Percentiles rank a stretch among this genome's conserved stretches.
Evolutionary conservation across 2,888 invertebrate species (phyloP).

Genomic region (Drosophila algonquin): DNA sequence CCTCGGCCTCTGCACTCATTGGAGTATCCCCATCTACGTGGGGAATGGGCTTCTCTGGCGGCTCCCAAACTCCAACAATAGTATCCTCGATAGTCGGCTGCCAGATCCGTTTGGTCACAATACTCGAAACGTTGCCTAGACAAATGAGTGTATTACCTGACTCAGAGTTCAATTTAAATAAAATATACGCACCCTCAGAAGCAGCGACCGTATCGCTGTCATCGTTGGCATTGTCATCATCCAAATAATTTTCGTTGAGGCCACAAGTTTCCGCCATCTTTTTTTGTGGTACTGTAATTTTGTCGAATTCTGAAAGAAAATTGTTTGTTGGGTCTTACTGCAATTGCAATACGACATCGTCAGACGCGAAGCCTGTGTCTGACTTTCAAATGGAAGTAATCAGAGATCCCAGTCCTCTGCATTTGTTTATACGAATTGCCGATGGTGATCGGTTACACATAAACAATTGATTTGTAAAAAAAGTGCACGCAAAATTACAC

Average conservation of each 20-base stretch:
- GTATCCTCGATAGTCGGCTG: not conserved
- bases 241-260: not conserved
- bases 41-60: not conserved
- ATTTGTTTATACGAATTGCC: not conserved
- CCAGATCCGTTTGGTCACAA: constrained; percentile 57
- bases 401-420: not conserved
- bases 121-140: constrained; percentile 43
- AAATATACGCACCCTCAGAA: not conserved
- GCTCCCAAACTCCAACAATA: not conserved
- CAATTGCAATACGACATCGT: not conserved
- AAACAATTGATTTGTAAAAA: not conserved
- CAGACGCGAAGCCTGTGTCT: not conserved
- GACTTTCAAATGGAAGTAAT: not conserved
- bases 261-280: not conserved
- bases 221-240: not conserved
- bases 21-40: not conserved
- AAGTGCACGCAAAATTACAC: no score
- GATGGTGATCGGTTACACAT: not conserved
- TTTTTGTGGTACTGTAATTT: not conserved
- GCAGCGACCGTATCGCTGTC: not conserved
- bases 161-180: not conserved
- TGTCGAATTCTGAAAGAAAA: not conserved
- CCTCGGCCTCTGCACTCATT: not conserved
- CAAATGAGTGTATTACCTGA: not conserved
- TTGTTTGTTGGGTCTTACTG: not conserved